Percentiles rank a stretch among this genome's conserved stretches.
These are phyloP conservation scores for Spongia lamella DNA, from an alignment of 37 sponge, comb jelly and placozoan species.

Conservation along the genomic window DNA sequence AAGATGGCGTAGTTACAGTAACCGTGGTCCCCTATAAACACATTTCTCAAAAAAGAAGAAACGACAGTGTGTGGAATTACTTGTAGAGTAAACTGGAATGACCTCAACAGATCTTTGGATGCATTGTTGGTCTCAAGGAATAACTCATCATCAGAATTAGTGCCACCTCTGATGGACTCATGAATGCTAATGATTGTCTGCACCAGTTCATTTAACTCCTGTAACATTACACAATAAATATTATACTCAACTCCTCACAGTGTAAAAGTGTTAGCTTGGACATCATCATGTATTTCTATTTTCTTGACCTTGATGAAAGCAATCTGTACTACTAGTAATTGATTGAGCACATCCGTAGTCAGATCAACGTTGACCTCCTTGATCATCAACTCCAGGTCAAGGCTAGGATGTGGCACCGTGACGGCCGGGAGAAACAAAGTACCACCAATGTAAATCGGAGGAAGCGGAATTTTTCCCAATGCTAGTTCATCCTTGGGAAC, in stretches of 20 bases:
- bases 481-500: conserved; percentile 54
- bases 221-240: background rate
- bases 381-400: conserved; percentile 33
- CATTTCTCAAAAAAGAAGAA: no score
- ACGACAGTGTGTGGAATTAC: no score
- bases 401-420: conserved; percentile 22
- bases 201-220: conserved; percentile 65
- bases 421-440: conserved; percentile 2
- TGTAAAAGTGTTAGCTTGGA: no score
- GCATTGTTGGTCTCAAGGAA: conserved; percentile 4
- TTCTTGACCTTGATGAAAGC: conserved; percentile 68
- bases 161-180: conserved; percentile 28
- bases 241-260: no score
- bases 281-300: no score
- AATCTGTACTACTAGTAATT: conserved; percentile 69
- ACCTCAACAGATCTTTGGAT: conserved; percentile 34
- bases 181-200: conserved; percentile 52
- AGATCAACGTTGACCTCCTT: conserved; percentile 65
- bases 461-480: conserved; percentile 53
- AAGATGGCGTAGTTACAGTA: conserved; percentile 71
- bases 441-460: conserved; percentile 41
- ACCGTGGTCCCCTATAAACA: background rate
- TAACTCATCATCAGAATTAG: background rate
- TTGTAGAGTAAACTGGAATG: conserved; percentile 19
- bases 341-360: conserved; percentile 74